phyloP scores from a whole-genome alignment of 2,113 vertebrate genomes.

The Fregata magnificens region DNA sequence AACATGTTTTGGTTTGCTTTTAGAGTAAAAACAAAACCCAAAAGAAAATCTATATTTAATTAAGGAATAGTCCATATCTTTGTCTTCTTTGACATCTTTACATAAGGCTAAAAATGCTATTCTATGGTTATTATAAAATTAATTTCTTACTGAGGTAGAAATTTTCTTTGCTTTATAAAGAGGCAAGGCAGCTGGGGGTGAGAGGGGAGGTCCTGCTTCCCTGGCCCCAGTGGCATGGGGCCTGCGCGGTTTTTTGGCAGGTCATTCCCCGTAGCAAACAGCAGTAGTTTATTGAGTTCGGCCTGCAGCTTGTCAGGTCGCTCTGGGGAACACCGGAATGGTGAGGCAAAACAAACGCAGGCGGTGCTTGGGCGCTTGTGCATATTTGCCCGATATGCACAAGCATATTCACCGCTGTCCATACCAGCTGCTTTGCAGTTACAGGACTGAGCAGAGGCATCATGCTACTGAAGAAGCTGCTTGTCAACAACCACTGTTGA shows the following conservation, averaged over 20 bases:
- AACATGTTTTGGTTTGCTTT: constrained; percentile 19
- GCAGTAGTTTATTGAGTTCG: background rate
- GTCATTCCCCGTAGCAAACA: background rate
- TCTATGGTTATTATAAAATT: background rate
- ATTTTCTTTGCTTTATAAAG: constrained; percentile 10
- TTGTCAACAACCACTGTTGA: background rate
- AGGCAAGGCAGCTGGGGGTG: background rate
- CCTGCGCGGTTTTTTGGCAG: constrained; percentile 1
- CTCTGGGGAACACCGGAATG: background rate
- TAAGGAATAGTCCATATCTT: constrained; percentile 46
- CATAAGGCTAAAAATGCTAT: background rate
- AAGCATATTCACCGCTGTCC: rapidly evolving
- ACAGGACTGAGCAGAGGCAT: background rate
- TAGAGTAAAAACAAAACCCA: constrained; percentile 30
- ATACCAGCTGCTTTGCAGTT: background rate
- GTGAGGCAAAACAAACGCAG: background rate
- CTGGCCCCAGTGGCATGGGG: background rate
- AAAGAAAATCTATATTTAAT: constrained; percentile 61
- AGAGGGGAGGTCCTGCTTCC: background rate
- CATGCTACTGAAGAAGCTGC: background rate
- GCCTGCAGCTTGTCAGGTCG: background rate
- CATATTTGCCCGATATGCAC: background rate
- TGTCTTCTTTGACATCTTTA: constrained; percentile 18
- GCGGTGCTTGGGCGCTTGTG: background rate
- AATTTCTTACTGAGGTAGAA: background rate